A percentile compares a stretch with the other conserved stretches of the same genome.
phyloP scores from a whole-genome alignment of 2,797 vertebrate genomes.

The Eutrigla gurnardus region DNA sequence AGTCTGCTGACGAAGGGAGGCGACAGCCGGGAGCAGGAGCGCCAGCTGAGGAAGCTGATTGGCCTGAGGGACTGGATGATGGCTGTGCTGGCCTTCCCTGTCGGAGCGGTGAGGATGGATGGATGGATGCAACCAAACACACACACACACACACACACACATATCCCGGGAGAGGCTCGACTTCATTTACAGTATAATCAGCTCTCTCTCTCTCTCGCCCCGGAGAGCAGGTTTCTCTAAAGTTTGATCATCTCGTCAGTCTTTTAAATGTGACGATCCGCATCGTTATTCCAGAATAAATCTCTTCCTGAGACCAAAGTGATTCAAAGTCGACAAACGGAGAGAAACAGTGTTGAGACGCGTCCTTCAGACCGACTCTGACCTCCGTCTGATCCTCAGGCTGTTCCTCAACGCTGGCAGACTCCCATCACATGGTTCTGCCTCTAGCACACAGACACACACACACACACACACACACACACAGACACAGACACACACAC shows the following conservation, averaged over 20 bases:
- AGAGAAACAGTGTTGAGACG: too few species aligned
- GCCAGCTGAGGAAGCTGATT: conserved; percentile 94
- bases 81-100: conserved; percentile 95
- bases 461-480: conserved; percentile 13
- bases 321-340: too few species aligned
- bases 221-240: too few species aligned
- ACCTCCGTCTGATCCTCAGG: conserved; percentile 35
- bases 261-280: too few species aligned
- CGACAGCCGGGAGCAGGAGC: conserved; percentile 93
- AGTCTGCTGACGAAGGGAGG: conserved; percentile 93
- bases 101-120: conserved; percentile 89
- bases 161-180: conserved; percentile 2
- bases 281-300: too few species aligned
- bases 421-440: background rate
- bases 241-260: too few species aligned
- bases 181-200: background rate
- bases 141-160: conserved; percentile 12
- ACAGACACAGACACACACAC: too few species aligned
- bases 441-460: background rate
- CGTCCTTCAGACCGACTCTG: conserved; percentile 27
- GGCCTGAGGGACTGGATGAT: conserved; percentile 96
- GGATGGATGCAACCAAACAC: background rate
- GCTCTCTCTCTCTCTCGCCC: background rate
- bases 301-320: too few species aligned
- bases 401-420: conserved; percentile 26